Percentiles rank a stretch among this genome's conserved stretches.
Conservation (phyloP, 2,113 vertebrate species). For the Gymnocephalus cernua region DNA sequence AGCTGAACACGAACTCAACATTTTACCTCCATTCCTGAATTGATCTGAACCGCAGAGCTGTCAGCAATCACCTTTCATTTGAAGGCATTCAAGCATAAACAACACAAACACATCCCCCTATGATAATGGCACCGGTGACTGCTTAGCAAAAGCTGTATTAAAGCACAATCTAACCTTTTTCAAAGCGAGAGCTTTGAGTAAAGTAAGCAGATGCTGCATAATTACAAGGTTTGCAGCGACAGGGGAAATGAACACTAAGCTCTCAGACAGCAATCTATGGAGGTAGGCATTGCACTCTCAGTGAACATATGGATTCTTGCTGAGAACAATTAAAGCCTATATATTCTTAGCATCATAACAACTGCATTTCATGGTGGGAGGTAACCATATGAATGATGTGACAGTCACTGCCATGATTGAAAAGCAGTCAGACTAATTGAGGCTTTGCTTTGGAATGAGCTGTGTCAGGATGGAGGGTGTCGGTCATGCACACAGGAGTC, state of each 20-base stretch:
- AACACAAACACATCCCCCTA: not conserved
- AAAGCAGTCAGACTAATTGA: not conserved
- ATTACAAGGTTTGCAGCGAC: constrained; percentile 15
- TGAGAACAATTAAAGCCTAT: not conserved
- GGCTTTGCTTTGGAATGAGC: not conserved
- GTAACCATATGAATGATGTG: not conserved
- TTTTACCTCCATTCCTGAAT: constrained; percentile 6
- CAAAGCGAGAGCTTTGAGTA: not conserved
- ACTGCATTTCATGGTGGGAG: not conserved
- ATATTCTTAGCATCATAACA: not conserved
- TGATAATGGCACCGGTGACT: constrained; percentile 6
- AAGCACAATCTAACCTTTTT: constrained; percentile 9
- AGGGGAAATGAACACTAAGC: not conserved
- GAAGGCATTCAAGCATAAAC: not conserved
- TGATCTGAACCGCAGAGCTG: not conserved
- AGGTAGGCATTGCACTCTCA: not conserved
- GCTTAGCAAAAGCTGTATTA: not conserved
- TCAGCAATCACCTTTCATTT: constrained; percentile 2
- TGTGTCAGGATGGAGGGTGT: not conserved
- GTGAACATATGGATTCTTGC: not conserved
- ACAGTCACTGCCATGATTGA: not conserved
- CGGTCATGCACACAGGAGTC: not conserved
- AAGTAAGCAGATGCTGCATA: constrained; percentile 2
- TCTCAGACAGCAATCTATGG: not conserved
- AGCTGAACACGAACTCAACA: constrained; percentile 13